phyloP scores from a whole-genome alignment of 2,113 vertebrate genomes.

The Tautogolabrus adspersus region DNA sequence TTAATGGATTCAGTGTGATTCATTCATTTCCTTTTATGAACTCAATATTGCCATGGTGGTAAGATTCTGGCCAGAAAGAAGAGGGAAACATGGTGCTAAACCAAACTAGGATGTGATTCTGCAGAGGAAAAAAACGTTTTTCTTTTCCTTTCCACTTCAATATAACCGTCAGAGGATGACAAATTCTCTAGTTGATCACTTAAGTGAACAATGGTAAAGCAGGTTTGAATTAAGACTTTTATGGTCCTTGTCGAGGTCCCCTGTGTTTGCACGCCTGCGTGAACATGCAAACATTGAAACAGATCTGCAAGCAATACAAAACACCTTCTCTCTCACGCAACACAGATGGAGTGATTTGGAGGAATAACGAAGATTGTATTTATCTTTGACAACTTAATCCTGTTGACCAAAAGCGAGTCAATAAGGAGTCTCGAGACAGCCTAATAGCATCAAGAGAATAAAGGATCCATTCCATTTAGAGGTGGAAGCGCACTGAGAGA shows the following conservation, averaged over 20 bases:
- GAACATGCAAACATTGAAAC: background rate
- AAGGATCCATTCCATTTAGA: too few relatives aligned
- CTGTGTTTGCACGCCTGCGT: background rate
- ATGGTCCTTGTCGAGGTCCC: slow-evolving; percentile 14
- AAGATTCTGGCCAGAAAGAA: slow-evolving; percentile 1
- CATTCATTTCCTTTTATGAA: slow-evolving; percentile 11
- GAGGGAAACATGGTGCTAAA: background rate
- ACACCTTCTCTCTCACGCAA: background rate
- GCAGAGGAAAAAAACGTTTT: background rate
- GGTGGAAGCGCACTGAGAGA: too few relatives aligned
- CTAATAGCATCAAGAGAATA: background rate
- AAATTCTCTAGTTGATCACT: background rate
- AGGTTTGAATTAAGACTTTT: background rate
- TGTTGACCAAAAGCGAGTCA: background rate
- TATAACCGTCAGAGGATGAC: background rate
- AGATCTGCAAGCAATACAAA: slow-evolving; percentile 17
- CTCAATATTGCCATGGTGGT: background rate
- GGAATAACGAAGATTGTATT: background rate
- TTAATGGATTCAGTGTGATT: slow-evolving; percentile 9
- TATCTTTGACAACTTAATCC: background rate
- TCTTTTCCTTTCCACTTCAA: background rate
- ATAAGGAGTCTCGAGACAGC: background rate
- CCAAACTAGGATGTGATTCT: background rate
- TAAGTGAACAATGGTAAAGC: background rate
- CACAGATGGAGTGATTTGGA: slow-evolving; percentile 27